Evolutionary conservation across 2,113 vertebrate genomes (phyloP).

Genomic region (Otus sunia): DNA sequence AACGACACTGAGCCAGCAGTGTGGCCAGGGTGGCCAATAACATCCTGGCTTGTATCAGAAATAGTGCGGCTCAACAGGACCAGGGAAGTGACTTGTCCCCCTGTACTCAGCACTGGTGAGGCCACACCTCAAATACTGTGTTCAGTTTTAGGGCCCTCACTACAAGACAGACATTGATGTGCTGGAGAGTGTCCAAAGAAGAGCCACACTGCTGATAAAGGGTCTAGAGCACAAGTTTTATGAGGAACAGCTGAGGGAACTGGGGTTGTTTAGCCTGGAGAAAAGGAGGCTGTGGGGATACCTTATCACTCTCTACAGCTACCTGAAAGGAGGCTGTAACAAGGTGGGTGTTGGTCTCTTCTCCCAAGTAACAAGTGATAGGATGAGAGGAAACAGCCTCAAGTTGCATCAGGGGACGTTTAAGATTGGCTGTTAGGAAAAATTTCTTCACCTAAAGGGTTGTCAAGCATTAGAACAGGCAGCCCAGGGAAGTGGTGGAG

Average conservation of each 20-base stretch:
- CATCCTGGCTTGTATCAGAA: neutral
- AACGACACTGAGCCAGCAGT: neutral
- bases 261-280: neutral
- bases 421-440: neutral
- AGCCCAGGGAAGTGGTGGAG: neutral
- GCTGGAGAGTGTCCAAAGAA: neutral
- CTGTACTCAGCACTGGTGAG: neutral
- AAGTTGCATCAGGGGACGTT: neutral
- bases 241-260: neutral
- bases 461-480: neutral
- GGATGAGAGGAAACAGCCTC: neutral
- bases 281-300: neutral
- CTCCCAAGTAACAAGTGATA: neutral
- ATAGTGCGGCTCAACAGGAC: neutral
- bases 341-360: neutral
- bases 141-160: neutral
- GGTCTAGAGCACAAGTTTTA: rapidly evolving
- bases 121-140: rapidly evolving
- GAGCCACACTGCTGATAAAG: rapidly evolving
- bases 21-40: neutral
- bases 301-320: rapidly evolving
- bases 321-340: rapidly evolving
- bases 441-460: neutral
- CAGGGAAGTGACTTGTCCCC: rapidly evolving
- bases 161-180: neutral